Evolutionary conservation across 1,140 invertebrate genomes (phyloP), one percentile per base, ranked within the genome.

Genomic region (Achatina immaculata): DNA sequence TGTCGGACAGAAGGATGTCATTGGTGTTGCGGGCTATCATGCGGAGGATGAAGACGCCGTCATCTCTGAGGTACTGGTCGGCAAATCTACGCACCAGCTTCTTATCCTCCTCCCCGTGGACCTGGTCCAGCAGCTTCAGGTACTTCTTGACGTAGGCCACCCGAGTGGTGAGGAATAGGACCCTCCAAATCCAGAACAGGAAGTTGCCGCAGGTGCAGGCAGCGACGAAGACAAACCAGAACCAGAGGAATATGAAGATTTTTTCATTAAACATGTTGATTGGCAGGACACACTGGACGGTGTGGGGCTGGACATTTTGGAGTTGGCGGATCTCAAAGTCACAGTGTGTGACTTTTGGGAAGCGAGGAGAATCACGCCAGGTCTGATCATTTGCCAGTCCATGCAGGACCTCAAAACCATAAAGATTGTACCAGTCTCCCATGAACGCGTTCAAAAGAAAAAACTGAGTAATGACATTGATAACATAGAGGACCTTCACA

Each of bases 191-290:
- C 89, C 89, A 91, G 83, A 87, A 83, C 6, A 89, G 72, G 83
- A 90, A 86, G 79, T 88, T 89, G 38, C 85, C 85, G n/a, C 73
- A 71, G 7, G 87, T 90, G 7, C 88, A 65, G 34, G 85, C 66
- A 79, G 87, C 86, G 58, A 91, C 88, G 38, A 90, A 78, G 69
- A 89, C 86, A 55, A 90, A 87, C 90, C 90, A 91, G 81, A 90
- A 90, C 90, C 89, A 91, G 9, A 91, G 81, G 83, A 91, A 89
- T n/a, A 89, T 88, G 82, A 90, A 91, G 80, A 93, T 93, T 84
- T 93, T 93, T 85, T 93, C 93, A 85, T 93, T 93, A 88, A 93
- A 93, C 42, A 93, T 89, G 83, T 93, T 93, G 84, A 93, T 93
- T 38, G 92, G 92, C 78, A 93, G 86, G 28, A 93, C 92, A 82